These are phyloP conservation scores for Patiria pectinifera DNA, from an alignment of 53 echinoderm and acorn worm species.

Conservation along the genomic window DNA sequence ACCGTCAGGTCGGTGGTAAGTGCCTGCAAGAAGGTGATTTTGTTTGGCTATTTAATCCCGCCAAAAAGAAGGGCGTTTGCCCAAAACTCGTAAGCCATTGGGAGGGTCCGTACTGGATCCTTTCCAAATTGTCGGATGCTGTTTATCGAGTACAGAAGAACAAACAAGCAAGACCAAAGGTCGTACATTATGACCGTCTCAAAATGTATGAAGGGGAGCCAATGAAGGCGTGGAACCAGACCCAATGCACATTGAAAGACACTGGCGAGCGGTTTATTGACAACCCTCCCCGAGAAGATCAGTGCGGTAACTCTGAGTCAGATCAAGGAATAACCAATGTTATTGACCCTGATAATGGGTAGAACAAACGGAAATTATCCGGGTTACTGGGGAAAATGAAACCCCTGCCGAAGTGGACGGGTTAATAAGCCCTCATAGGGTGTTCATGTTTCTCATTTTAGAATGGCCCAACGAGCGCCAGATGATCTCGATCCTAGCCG, in stretches of 20 bases:
- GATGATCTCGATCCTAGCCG: constrained; percentile 21
- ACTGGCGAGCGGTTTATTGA: neutral
- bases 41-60: constrained; percentile 28
- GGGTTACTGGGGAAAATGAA: neutral
- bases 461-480: neutral
- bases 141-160: neutral
- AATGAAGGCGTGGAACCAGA: neutral
- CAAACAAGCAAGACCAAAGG: neutral
- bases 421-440: neutral
- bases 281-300: neutral
- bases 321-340: neutral
- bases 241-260: neutral
- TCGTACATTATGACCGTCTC: constrained; percentile 10
- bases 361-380: neutral
- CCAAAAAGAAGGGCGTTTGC: constrained; percentile 47
- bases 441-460: neutral
- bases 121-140: constrained; percentile 17
- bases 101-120: constrained; percentile 12
- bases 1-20: constrained; percentile 5
- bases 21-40: constrained; percentile 30
- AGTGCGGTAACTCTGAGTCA: neutral
- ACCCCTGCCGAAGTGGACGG: neutral
- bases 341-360: neutral
- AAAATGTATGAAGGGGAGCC: neutral
- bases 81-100: constrained; percentile 41